phyloP scores from a whole-genome alignment of 2,888 invertebrate species.

The Gortyna flavago region DNA sequence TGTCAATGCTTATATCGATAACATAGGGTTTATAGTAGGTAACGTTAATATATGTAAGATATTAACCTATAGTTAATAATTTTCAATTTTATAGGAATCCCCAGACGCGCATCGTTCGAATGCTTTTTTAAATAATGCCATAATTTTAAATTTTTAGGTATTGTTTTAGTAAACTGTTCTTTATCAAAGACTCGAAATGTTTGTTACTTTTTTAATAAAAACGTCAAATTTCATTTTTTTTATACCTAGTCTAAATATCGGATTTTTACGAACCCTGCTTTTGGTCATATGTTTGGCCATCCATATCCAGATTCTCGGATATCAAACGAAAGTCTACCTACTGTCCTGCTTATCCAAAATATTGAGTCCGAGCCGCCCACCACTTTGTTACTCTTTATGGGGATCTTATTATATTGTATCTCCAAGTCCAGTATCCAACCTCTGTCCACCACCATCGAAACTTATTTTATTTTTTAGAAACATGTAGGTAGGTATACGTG shows the following conservation, averaged over 20 bases:
- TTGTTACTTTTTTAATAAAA: background rate
- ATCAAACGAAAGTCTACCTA: background rate
- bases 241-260: too few species aligned
- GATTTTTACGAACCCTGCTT: background rate
- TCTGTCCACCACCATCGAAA: background rate
- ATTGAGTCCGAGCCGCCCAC: background rate
- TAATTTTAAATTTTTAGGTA: too few species aligned
- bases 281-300: background rate
- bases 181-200: background rate
- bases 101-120: too few species aligned
- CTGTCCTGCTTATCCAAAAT: background rate
- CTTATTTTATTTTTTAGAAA: background rate
- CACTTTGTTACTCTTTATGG: background rate
- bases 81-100: too few species aligned
- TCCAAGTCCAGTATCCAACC: background rate
- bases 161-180: background rate
- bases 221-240: too few species aligned
- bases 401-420: background rate
- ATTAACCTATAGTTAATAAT: too few species aligned
- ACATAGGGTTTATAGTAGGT: too few species aligned
- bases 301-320: background rate
- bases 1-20: too few species aligned
- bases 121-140: too few species aligned
- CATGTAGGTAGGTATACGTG: conserved; percentile 61
- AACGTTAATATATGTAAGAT: too few species aligned